Conservation (phyloP, 2,797 vertebrate genomes). For the Zenarchopterus dispar region DNA sequence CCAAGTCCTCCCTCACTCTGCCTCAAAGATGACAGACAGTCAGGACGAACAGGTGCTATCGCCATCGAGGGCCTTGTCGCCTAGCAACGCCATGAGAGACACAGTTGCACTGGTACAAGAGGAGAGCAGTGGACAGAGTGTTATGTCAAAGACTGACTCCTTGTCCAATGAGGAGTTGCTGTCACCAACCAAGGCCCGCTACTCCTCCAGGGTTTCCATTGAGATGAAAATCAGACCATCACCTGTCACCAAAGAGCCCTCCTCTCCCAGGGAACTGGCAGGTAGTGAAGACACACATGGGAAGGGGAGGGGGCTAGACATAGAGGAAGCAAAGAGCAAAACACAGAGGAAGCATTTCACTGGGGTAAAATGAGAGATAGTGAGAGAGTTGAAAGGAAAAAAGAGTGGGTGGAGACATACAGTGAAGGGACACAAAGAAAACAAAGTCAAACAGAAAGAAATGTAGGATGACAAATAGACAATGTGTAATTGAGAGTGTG, state of each 20-base stretch:
- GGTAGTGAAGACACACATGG: constrained; percentile 59
- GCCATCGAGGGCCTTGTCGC: constrained; percentile 65
- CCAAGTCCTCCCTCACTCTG: constrained; percentile 75
- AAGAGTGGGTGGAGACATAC: constrained; percentile 7
- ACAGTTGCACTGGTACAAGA: constrained; percentile 81
- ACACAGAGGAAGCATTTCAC: constrained; percentile 19
- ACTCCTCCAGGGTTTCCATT: constrained; percentile 81
- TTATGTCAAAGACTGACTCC: constrained; percentile 74
- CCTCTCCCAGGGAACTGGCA: constrained; percentile 74
- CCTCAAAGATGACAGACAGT: constrained; percentile 82
- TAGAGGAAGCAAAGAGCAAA: constrained; percentile 5
- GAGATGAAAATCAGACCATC: constrained; percentile 82
- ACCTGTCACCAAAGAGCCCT: constrained; percentile 79
- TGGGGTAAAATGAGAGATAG: constrained; percentile 14
- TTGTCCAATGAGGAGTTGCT: constrained; percentile 74
- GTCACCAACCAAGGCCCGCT: constrained; percentile 77
- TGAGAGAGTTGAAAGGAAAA: constrained; percentile 21
- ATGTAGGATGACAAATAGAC: constrained; percentile 35
- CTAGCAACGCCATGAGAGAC: constrained; percentile 77
- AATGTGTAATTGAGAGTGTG: constrained; percentile 48
- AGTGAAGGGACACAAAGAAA: constrained; percentile 12
- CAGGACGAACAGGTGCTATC: constrained; percentile 74
- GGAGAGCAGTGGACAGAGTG: constrained; percentile 66
- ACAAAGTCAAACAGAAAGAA: constrained; percentile 28
- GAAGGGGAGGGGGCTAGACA: background rate